Evolutionary conservation across 2,797 vertebrate species (phyloP).

Genomic region (Anguilla megastoma): DNA sequence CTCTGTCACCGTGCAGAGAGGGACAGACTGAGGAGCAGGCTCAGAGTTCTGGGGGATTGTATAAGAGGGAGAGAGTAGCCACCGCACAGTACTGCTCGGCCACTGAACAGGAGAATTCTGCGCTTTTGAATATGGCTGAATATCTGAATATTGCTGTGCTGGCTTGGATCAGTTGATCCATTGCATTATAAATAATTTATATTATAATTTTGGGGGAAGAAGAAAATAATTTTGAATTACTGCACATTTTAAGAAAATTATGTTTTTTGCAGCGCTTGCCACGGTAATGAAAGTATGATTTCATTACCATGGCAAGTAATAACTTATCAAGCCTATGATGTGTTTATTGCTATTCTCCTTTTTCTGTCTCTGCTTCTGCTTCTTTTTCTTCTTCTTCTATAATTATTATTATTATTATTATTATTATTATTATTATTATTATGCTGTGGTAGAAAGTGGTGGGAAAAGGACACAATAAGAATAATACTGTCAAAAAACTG

Average conservation of each 20-base stretch:
- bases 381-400: no score
- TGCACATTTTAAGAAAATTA: neutral
- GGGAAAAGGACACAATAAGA: no score
- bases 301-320: no score
- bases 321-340: no score
- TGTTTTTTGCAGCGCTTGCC: neutral
- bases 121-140: no score
- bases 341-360: no score
- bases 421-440: no score
- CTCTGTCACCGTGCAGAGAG: slow-evolving; percentile 37
- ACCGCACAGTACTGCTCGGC: neutral
- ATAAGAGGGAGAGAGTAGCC: neutral
- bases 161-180: no score
- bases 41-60: neutral
- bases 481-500: no score
- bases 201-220: neutral
- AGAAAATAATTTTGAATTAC: neutral
- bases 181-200: neutral
- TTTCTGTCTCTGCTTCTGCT: no score
- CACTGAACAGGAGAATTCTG: neutral
- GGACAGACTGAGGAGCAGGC: neutral
- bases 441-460: no score
- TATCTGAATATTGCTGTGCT: neutral
- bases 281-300: neutral
- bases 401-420: no score